phyloP scores from a whole-genome alignment of 2,113 vertebrate species.

The Spea bombifrons region DNA sequence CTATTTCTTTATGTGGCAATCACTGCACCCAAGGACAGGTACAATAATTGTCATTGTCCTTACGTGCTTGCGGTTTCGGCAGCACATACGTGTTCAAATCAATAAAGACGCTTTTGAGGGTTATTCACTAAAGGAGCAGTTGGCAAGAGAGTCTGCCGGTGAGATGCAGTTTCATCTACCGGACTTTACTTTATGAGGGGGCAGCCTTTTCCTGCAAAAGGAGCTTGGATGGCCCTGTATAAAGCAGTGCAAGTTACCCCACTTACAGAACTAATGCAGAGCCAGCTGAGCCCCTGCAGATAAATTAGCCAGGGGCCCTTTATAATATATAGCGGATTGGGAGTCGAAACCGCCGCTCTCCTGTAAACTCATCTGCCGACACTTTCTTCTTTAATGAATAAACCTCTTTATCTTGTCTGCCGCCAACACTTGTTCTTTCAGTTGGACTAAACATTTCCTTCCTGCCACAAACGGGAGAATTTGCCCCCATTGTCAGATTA shows the following conservation, averaged over 20 bases:
- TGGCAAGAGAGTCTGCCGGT: not conserved
- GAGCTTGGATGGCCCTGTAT: no score
- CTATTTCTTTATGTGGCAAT: conserved; percentile 1
- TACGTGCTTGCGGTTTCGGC: not conserved
- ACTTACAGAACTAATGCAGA: no score
- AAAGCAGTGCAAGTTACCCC: no score
- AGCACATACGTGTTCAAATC: not conserved
- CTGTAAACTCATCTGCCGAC: no score
- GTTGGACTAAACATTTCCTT: conserved; percentile 24
- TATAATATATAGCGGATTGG: no score
- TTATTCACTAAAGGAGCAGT: no score
- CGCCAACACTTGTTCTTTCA: not conserved
- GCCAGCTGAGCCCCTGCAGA: no score
- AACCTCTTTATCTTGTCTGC: conserved; percentile 3
- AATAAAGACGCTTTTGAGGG: not conserved
- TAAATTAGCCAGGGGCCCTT: no score
- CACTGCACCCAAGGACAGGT: not conserved
- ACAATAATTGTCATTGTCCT: conserved; percentile 29
- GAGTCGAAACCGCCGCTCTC: no score
- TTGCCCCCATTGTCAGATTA: conserved; percentile 10
- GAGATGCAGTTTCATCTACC: not conserved
- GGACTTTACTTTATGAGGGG: no score
- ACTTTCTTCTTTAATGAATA: no score
- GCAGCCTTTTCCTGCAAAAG: no score
- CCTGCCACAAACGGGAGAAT: conserved; percentile 1